Evolutionary conservation across 2,888 invertebrate species (phyloP).

Genomic region (Poecilobothrus nobilitatus): DNA sequence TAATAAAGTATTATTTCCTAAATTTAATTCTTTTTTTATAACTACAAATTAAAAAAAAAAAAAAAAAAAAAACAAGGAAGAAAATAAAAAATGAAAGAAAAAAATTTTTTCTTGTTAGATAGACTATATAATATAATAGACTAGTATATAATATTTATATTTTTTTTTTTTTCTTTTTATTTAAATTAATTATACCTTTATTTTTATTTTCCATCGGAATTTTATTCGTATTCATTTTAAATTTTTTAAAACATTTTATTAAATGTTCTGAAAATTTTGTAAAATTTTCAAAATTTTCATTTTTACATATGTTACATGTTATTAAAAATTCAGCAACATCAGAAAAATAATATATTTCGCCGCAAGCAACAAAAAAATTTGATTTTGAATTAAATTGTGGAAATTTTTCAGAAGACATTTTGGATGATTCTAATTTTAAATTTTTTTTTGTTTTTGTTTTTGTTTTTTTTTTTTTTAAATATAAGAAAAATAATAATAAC

Average conservation of each 20-base stretch:
- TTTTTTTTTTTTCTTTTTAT: too few relatives aligned
- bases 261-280: background rate
- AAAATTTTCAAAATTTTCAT: constrained; percentile 6
- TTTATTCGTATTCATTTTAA: background rate
- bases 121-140: too few relatives aligned
- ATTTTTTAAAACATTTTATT: background rate
- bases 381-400: background rate
- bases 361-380: background rate
- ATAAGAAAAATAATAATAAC: too few relatives aligned
- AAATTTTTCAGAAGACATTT: background rate
- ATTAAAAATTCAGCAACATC: constrained; percentile 1
- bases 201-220: too few relatives aligned
- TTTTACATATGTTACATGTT: constrained; percentile 1
- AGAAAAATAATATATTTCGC: constrained; percentile 1
- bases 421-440: background rate
- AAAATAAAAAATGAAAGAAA: too few relatives aligned
- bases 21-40: too few relatives aligned
- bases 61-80: too few relatives aligned
- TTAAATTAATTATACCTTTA: too few relatives aligned
- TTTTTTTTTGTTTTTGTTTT: background rate
- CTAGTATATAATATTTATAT: too few relatives aligned
- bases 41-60: too few relatives aligned
- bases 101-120: too few relatives aligned
- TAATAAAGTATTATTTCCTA: too few relatives aligned
- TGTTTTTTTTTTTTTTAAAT: background rate